Evolutionary conservation across 2,113 vertebrate species (phyloP), one percentile per base, ranked within the genome.

Genomic region (Lycocorax pyrrhopterus): DNA sequence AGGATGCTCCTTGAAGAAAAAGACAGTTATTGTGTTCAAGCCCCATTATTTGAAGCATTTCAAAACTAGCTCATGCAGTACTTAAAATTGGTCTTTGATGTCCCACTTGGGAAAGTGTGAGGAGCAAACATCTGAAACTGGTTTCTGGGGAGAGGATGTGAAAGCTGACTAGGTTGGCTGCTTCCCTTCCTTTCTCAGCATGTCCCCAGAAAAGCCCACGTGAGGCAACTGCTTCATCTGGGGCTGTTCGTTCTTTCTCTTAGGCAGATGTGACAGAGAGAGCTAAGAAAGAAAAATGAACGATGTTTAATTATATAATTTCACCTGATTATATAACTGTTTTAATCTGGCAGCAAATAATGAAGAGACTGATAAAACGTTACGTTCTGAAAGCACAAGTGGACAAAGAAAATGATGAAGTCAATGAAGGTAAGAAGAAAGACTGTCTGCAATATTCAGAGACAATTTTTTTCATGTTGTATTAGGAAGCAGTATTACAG

Each of bases 331-430:
- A 74, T 80, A 0, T 56, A 69, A 67, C 76, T 97, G 26, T 92
- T 96, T 96, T 94, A 90, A 71, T 96, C 93, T 96, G 93, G 93
- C 96, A 98, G 98, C 98, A 99, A 98, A 99, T 99, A 90, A 99
- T 99, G 98, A 99, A 99, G 94, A 98, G 99, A 90, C 98, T 99
- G 64, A 99, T 99, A 97, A 99, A 99, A 81, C 98, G 99, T 30
- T 99, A 99, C 8, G 98, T 99, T 84, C 94, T 99, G 97, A 99
- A 99, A 98, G 99, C 99, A 95, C 99, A 99, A 98, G 98, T 99
- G 73, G 99, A 99, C 97, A 99, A 98, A 97, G 99, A 99, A 96
- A 99, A 99, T 10, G 99, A 99, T 82, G 99, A 99, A 97, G 99
- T 99, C 51, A 99, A 99, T 69, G 99, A 99, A 98, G 99, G 99